These are phyloP conservation scores for Hydrolagus affinis DNA, from an alignment of 2,113 vertebrate species.

Conservation along the genomic window DNA sequence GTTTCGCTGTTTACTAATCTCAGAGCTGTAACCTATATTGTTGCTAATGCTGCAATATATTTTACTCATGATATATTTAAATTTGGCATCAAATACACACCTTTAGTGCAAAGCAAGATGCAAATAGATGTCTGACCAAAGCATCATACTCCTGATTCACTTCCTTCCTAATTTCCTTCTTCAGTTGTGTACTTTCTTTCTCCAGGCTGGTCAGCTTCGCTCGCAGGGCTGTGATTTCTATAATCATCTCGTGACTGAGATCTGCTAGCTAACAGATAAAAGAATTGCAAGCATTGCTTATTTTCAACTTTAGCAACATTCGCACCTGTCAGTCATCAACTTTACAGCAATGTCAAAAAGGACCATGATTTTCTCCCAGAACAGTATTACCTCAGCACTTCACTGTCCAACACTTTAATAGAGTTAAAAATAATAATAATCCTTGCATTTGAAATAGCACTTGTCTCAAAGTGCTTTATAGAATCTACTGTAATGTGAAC, in stretches of 20 bases:
- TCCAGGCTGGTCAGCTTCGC: conserved; percentile 46
- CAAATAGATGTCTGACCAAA: conserved; percentile 53
- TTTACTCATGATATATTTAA: background rate
- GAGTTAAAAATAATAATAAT: too few relatives aligned
- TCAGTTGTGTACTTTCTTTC: conserved; percentile 49
- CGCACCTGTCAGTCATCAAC: background rate
- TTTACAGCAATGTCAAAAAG: too few relatives aligned
- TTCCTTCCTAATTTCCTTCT: conserved; percentile 49
- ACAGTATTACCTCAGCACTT: too few relatives aligned
- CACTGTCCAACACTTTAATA: too few relatives aligned
- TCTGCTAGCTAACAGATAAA: conserved; percentile 42
- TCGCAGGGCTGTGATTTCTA: conserved; percentile 58
- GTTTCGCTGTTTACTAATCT: background rate
- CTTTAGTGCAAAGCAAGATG: conserved; percentile 58
- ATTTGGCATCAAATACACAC: conserved; percentile 41
- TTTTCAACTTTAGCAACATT: background rate
- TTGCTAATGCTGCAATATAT: background rate
- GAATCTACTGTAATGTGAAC: too few relatives aligned
- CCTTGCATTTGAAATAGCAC: too few relatives aligned
- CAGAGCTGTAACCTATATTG: background rate
- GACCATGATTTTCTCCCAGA: too few relatives aligned
- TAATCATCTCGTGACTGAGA: conserved; percentile 52
- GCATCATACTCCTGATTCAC: conserved; percentile 51
- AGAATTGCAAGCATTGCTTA: background rate
- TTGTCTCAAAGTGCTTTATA: too few relatives aligned